Evolutionary conservation across 2,113 vertebrate species (phyloP).

Genomic region (Stercorarius parasiticus): DNA sequence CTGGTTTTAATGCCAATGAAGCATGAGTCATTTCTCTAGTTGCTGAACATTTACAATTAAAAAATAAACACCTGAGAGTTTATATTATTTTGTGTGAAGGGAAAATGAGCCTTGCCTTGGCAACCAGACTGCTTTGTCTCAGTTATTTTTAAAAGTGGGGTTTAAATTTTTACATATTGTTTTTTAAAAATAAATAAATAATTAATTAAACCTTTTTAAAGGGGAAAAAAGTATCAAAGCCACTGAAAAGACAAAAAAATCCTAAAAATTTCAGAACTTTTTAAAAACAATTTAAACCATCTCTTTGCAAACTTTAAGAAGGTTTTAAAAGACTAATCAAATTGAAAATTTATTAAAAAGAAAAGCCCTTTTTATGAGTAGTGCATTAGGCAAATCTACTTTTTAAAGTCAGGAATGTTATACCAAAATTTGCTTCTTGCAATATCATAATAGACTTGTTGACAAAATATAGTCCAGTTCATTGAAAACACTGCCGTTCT

Average conservation of each 20-base stretch:
- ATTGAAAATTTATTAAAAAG: neutral
- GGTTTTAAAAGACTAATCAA: neutral
- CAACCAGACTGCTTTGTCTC: neutral
- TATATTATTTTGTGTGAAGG: neutral
- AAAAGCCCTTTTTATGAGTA: neutral
- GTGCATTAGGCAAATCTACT: neutral
- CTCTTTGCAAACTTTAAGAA: neutral
- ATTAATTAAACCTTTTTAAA: neutral
- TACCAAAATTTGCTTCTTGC: neutral
- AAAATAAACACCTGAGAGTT: neutral
- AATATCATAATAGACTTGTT: neutral
- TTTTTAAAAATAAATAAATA: neutral
- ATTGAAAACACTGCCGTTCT: neutral
- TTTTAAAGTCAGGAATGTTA: neutral
- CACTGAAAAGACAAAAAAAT: neutral
- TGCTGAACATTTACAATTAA: neutral
- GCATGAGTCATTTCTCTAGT: neutral
- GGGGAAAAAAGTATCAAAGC: neutral
- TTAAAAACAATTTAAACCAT: neutral
- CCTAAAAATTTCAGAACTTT: neutral
- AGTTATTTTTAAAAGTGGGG: neutral
- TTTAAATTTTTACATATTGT: neutral
- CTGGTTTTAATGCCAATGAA: neutral
- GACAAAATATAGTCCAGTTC: neutral
- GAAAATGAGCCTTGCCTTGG: neutral